Base-by-base conservation (phyloP, 2,888 invertebrate species). In the Chelonus formosanus region DNA sequence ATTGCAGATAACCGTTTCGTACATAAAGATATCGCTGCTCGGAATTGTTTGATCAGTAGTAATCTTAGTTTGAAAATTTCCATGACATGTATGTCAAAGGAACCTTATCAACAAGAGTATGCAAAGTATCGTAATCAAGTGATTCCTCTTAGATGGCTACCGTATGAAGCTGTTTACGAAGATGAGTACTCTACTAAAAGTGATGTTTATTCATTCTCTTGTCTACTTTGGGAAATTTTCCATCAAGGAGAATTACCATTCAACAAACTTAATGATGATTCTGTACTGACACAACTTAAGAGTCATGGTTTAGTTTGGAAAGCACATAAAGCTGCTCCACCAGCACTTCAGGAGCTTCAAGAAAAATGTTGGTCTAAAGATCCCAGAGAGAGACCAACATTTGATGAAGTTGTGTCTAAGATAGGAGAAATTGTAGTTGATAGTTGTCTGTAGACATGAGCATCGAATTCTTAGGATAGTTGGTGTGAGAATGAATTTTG, bases 121-220 rank as follows among this genome's bases (percentile, higher is more conserved):
- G 93, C 90, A 82, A 93, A 93, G 75, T 89, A 93, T 77, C 90
- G 92, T 67, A 94, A 95, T 78, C 84, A 92, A 88, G 89, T 92
- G 74, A 89, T 97, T 55, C 96, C 97, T 0, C 85, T 97, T 7
- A 90, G 97, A 74, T 97, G 97, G 97, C 83, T 96, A 82, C 93
- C 97, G 0, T 88, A 90, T 20, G 97, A 98, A 83, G 95, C 95
- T 1, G 92, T 95, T 1, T 87, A 92, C 72, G 96, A 97, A 76
- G 94, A 94, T 66, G 96, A 96, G 70, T 96, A 91, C 83, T 95
- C 96, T 8, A 93, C 93, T 52, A 96, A 96, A 82, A 95, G 95
- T 77, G 97, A 97, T 84, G 93, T 96, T 0, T 97, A 95, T 85
- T 92, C 96, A 73, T 97, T 92, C 80, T 96, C 93, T 0, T 94